Base-by-base conservation (phyloP, 2,113 vertebrate species). In the Cephalopterus ornatus region DNA sequence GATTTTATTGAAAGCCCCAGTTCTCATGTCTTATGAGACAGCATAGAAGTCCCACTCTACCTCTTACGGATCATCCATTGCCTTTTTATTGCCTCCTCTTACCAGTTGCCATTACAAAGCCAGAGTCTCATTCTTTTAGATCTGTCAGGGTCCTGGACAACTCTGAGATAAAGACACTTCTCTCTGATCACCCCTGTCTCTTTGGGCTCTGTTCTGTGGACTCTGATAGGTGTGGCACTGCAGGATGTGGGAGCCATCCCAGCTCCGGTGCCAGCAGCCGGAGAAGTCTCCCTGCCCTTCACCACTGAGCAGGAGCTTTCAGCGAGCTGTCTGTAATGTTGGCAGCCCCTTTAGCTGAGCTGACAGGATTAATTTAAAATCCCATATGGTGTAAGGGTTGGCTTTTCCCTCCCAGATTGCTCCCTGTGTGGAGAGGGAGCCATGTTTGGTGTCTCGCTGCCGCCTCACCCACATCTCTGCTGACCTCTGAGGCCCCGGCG, bases 291-390 rank as follows among this genome's bases (percentile, higher is more conserved):
- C 53, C 58, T 35, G 30, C 52, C 77, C 92, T 72, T 84, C 4
- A 9, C 2, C 1, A 6, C 71, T 0, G 50, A 83, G 93, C 76
- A 24, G 8, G 72, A 67, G 86, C 89, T 58, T 81, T 92, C 80
- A 88, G 63, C 6, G 33, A 92, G 91, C 91, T 87, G 94, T 92
- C 86, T 70, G 93, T 53, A 22, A 35, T 0, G 22, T 1, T 86
- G 96, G 88, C 93, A 92, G 93, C 89, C 92, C 86, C 86, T 72
- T 66, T 28, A 58, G 86, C 83, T 59, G 85, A 89, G 86, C 86
- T 91, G 94, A 92, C 86, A 85, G 89, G 86, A 92, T 95, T 91
- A 71, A 93, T 95, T 95, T 94, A 74, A 89, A 95, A 72, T 87
- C 93, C 94, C 94, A 74, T 70, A 86, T 80, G 91, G 88, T 23